Evolutionary conservation across 2,113 vertebrate species (phyloP), one percentile per base, ranked within the genome.

Genomic region (Urocolius indicus): DNA sequence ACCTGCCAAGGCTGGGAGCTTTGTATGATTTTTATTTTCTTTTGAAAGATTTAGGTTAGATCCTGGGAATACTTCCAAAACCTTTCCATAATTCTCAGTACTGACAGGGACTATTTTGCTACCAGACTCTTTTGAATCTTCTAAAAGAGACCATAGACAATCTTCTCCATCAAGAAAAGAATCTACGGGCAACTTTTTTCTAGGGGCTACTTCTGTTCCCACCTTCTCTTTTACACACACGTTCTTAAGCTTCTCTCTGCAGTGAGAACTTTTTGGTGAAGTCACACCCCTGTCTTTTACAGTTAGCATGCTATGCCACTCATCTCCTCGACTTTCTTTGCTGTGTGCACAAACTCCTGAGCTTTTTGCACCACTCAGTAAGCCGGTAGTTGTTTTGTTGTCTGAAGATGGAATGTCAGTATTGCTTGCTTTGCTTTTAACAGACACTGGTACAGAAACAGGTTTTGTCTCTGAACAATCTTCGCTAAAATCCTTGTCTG

Each of bases 61-160:
- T 89, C 61, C 71, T 91, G 84, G 66, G 57, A 95, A 78, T 92
- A 92, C 58, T 81, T 87, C 90, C 8, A 76, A 89, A 90, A 78
- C 16, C 27, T 43, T 82, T 77, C 78, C 57, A 14, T 12, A 34
- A 49, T 69, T 86, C 61, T 76, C 72, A 65, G 51, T 48, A 21
- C 48, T 63, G 18, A 81, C 16, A 26, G 61, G 32, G 23, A 66
- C n/a, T 34, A 2, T 52, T 43, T 49, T 92, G 51, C 66, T 75
- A 65, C 34, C 38, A 89, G 72, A 54, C 65, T 89, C 89, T 68
- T 51, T 6, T 38, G 62, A 54, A 16, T 90, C 71, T 95, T 94
- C 54, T 30, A 87, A 81, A 19, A 57, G 94, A 61, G 90, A n/a
- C 76, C 23, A 38, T 5, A n/a, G 34, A 86, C 55, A 36, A 72